Evolutionary conservation across 2,113 vertebrate species (phyloP), one percentile per base, ranked within the genome.

Genomic region (Azemiops feae): DNA sequence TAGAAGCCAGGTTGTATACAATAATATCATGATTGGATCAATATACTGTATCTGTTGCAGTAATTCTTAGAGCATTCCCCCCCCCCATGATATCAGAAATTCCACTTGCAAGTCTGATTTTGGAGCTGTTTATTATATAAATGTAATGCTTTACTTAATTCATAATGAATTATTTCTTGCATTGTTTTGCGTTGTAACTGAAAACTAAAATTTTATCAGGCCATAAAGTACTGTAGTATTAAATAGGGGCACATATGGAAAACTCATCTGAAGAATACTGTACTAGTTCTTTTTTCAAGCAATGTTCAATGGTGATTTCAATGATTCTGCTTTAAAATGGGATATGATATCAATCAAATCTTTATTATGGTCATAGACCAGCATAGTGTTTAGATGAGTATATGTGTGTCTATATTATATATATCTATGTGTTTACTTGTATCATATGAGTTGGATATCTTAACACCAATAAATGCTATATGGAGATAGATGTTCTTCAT

Each of bases 291-390:
- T 54, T 20, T 95, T 52, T 94, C 23, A 45, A 93, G 0, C 57
- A 52, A 94, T 91, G 86, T 92, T 9, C 27, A 92, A 91, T 90
- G 54, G 7, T 93, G 90, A 2, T 87, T 43, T 60, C 7, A 27
- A 22, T 87, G 47, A 57, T 90, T 87, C 1, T 54, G 1, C 23
- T 92, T 93, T 93, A 64, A 94, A 92, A 89, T 69, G 30, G 14
- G 64, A 69, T 34, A 69, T n/a, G 4, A 69, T 69, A 69, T 69
- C 12, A 34, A 69, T 18, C 30, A 69, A 69, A 18, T 34, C 0
- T 2, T 69, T 69, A 69, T n/a, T n/a, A 69, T n/a, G 12, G 30
- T 69, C 30, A 69, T 69, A 69, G 60, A 69, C 30, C 11, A 64
- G 27, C 60, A 69, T n/a, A 69, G 4, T 95, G 91, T 81, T 81